Percentiles rank a stretch among this genome's conserved stretches.
Evolutionary conservation across 2,113 vertebrate species (phyloP).

Genomic region (Climacteris rufus): DNA sequence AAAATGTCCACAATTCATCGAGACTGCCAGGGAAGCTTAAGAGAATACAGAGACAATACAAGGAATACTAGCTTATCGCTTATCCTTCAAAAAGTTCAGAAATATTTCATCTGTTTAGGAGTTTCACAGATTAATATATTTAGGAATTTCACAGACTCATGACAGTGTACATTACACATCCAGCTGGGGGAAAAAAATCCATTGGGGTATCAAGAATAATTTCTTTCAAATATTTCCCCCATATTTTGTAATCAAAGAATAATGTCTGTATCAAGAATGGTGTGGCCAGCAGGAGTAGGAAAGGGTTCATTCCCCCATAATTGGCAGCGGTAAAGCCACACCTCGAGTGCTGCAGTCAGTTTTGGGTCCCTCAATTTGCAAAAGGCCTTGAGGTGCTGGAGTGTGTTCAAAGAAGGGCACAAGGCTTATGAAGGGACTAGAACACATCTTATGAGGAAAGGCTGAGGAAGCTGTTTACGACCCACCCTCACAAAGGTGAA

Average conservation of each 20-base stretch:
- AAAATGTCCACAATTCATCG: not conserved
- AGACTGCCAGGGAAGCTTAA: not conserved
- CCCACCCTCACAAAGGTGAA: rapidly evolving
- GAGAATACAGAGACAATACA: not conserved
- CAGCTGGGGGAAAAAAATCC: rapidly evolving
- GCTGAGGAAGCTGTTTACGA: not conserved
- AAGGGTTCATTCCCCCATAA: not conserved
- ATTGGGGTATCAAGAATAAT: not conserved
- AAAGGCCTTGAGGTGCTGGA: not conserved
- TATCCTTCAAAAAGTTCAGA: not conserved
- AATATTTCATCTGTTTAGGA: not conserved
- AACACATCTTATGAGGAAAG: rapidly evolving
- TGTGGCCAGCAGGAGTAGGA: not conserved
- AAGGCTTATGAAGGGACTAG: not conserved
- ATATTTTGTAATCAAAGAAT: not conserved
- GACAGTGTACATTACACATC: not conserved
- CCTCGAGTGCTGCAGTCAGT: not conserved
- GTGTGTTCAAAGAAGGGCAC: not conserved
- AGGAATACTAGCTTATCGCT: not conserved
- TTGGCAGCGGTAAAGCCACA: not conserved
- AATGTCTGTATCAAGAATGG: not conserved
- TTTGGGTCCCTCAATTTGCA: not conserved
- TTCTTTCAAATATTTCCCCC: not conserved
- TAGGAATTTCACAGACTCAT: not conserved
- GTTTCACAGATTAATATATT: not conserved